phyloP scores from a whole-genome alignment of 2,888 invertebrate species.

The Scaptomyza cyrtandrae region DNA sequence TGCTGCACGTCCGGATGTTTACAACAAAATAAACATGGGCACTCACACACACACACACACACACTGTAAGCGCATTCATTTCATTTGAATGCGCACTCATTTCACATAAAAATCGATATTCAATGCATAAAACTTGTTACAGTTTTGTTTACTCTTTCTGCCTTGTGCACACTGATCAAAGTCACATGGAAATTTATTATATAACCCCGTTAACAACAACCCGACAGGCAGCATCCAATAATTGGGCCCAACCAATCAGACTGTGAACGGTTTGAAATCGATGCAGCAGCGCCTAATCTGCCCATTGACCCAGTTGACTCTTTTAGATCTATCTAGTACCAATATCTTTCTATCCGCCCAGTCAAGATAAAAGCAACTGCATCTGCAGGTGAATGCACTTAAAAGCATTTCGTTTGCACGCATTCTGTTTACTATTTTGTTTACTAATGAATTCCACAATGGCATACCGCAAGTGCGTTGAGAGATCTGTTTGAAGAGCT shows the following conservation, averaged over 20 bases:
- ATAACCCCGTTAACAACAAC: conserved; percentile 62
- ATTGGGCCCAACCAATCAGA: conserved; percentile 75
- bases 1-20: conserved; percentile 79
- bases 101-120: conserved; percentile 52
- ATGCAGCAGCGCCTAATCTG: conserved; percentile 72
- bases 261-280: conserved; percentile 54
- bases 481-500: conserved; percentile 71
- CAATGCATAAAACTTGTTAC: conserved; percentile 64
- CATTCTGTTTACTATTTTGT: conserved; percentile 64
- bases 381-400: conserved; percentile 74
- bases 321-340: conserved; percentile 31
- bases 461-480: conserved; percentile 61
- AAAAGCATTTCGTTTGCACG: conserved; percentile 13
- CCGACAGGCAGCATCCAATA: conserved; percentile 48
- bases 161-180: conserved; percentile 66
- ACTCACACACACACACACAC: conserved; percentile 4
- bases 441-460: conserved; percentile 76
- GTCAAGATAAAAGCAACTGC: conserved; percentile 28
- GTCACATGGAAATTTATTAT: conserved; percentile 75
- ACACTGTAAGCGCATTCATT: conserved; percentile 19
- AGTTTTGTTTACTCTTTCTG: conserved; percentile 68
- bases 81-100: conserved; percentile 45
- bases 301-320: conserved; percentile 73
- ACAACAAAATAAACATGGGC: conserved; percentile 75
- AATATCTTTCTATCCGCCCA: conserved; percentile 15